A percentile compares a stretch with the other conserved stretches of the same genome.
These are phyloP conservation scores for Hephaestus fuliginosus DNA, from an alignment of 2,797 vertebrate genomes.

Conservation along the genomic window DNA sequence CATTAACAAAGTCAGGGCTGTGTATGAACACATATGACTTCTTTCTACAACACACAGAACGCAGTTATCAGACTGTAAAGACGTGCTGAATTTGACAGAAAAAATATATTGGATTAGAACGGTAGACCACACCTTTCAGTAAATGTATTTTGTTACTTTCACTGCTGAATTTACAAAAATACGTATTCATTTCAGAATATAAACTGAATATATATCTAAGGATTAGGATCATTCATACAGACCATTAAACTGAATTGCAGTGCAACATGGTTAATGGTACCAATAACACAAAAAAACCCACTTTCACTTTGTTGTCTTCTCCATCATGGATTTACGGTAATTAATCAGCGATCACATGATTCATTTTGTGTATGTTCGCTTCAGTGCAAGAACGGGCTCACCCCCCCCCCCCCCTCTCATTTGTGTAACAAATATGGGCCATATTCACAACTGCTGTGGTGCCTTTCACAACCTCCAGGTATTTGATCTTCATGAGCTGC, in stretches of 20 bases:
- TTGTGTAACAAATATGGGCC: slow-evolving; percentile 33
- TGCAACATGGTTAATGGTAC: neutral
- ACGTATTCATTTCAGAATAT: neutral
- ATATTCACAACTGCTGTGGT: slow-evolving; percentile 32
- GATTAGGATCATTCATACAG: neutral
- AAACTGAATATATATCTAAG: neutral
- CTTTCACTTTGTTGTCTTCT: neutral
- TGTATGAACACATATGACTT: too few species aligned
- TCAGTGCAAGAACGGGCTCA: slow-evolving; percentile 41
- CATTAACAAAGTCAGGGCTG: too few species aligned
- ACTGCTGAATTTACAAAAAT: neutral
- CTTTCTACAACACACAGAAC: too few species aligned
- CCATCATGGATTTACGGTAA: slow-evolving; percentile 15
- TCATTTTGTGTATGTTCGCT: slow-evolving; percentile 50
- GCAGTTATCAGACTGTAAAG: too few species aligned
- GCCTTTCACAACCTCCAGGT: slow-evolving; percentile 27
- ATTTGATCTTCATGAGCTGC: slow-evolving; percentile 41
- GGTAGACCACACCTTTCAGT: too few species aligned
- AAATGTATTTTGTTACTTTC: neutral
- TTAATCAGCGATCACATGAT: slow-evolving; percentile 43
- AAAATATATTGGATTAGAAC: too few species aligned
- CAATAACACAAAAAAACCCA: slow-evolving; percentile 1
- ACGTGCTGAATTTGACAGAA: too few species aligned
- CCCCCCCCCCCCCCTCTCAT: slow-evolving; percentile 33
- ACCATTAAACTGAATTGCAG: neutral